These are phyloP conservation scores for Drosophila siamana DNA, from an alignment of 2,888 invertebrate genomes.

Conservation along the genomic window DNA sequence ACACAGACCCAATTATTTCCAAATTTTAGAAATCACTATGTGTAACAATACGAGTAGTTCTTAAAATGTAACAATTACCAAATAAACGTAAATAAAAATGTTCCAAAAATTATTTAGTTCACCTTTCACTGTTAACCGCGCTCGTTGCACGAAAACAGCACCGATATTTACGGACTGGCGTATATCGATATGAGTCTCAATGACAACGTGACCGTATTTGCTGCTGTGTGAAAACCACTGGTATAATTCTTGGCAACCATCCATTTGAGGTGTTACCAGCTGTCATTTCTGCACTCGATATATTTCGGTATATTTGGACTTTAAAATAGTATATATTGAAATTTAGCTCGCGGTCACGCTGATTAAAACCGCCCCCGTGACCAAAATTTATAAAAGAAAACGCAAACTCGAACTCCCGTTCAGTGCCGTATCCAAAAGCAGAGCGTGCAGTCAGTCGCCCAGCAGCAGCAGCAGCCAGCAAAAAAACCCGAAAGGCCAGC, in stretches of 20 bases:
- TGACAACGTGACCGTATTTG: too few relatives aligned
- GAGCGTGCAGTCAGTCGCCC: conserved; percentile 67
- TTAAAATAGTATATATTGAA: not conserved
- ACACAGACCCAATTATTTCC: not conserved
- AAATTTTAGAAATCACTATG: conserved; percentile 30
- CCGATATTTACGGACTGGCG: too few relatives aligned
- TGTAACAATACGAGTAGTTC: conserved; percentile 8
- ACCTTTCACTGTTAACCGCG: too few relatives aligned
- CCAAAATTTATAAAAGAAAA: conserved; percentile 77
- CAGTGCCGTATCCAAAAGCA: conserved; percentile 75
- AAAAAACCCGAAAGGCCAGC: conserved; percentile 85
- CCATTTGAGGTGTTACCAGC: not conserved
- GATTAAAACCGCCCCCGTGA: conserved; percentile 62
- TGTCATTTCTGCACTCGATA: not conserved
- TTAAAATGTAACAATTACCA: conserved; percentile 20
- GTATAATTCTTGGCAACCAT: not conserved
- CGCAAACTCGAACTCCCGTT: conserved; percentile 60
- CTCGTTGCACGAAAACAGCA: too few relatives aligned
- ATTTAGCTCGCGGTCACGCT: not conserved
- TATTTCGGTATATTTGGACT: not conserved
- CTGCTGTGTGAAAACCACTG: too few relatives aligned
- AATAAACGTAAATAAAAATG: conserved; percentile 1
- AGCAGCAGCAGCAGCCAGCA: conserved; percentile 74
- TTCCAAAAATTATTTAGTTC: not conserved
- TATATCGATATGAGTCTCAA: too few relatives aligned